phyloP scores from a whole-genome alignment of 1,140 invertebrate species.

The Lithobius niger region DNA sequence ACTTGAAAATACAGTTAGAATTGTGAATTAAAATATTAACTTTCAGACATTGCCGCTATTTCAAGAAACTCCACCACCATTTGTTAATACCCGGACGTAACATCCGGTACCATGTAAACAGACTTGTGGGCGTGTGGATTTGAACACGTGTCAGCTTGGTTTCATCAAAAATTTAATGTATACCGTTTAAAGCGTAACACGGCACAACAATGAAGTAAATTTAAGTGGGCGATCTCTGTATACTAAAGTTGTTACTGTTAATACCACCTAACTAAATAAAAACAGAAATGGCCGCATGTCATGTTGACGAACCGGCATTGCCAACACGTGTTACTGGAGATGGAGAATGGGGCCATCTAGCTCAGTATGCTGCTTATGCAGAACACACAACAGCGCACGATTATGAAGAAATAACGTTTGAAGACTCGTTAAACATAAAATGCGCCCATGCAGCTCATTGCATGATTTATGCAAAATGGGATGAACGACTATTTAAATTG shows the following conservation, averaged over 20 bases:
- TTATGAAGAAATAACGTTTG: background rate
- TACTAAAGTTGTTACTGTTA: background rate
- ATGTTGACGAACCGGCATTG: background rate
- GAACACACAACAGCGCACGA: background rate
- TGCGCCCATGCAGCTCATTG: constrained; percentile 3
- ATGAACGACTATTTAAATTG: background rate
- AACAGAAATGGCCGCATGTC: background rate
- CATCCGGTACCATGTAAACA: too few relatives aligned
- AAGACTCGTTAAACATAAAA: background rate
- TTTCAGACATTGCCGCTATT: too few relatives aligned
- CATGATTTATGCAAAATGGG: constrained; percentile 1
- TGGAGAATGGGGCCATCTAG: background rate
- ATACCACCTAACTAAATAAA: background rate
- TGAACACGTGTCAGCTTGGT: background rate
- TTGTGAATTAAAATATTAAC: too few relatives aligned
- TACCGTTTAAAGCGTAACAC: background rate
- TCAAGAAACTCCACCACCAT: too few relatives aligned
- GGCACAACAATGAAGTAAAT: background rate
- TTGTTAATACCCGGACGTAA: too few relatives aligned
- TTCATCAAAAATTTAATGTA: background rate
- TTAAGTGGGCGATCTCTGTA: background rate
- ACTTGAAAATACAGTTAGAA: too few relatives aligned
- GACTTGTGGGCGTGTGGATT: too few relatives aligned
- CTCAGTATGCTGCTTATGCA: background rate
- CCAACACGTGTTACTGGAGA: background rate